A percentile compares a stretch with the other conserved stretches of the same genome.
Evolutionary conservation across 2,888 invertebrate genomes (phyloP).

Genomic region (Anorthoa munda): DNA sequence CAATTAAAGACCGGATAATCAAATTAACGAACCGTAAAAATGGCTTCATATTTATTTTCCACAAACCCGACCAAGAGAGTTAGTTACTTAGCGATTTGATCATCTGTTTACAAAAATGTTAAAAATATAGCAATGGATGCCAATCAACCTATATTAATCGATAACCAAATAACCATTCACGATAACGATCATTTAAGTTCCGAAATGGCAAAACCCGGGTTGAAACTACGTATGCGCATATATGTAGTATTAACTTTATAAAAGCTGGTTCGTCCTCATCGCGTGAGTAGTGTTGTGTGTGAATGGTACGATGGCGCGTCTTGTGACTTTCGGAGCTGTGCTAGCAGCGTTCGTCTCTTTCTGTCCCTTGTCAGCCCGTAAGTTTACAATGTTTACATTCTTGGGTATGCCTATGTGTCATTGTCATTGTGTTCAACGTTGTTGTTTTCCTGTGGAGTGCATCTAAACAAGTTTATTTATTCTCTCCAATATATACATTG

Average conservation of each 20-base stretch:
- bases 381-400: slow-evolving; percentile 9
- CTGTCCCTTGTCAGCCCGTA: slow-evolving; percentile 14
- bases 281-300: slow-evolving; percentile 11
- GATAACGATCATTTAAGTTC: background rate
- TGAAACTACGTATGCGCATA: background rate
- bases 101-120: background rate
- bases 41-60: background rate
- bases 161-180: background rate
- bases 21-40: background rate
- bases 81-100: background rate
- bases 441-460: slow-evolving; percentile 9
- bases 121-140: background rate
- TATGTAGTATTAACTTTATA: slow-evolving; percentile 18
- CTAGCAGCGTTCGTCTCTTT: slow-evolving; percentile 22
- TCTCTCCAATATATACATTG: slow-evolving; percentile 1
- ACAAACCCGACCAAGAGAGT: background rate
- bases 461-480: background rate
- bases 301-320: slow-evolving; percentile 15
- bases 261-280: slow-evolving; percentile 7
- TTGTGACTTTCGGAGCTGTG: background rate
- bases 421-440: background rate
- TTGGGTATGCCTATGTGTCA: background rate
- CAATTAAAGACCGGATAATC: background rate
- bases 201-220: slow-evolving; percentile 10
- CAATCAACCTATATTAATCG: background rate